Conservation (phyloP, 2,888 invertebrate species). For the Eudasyphora cyanicolor region DNA sequence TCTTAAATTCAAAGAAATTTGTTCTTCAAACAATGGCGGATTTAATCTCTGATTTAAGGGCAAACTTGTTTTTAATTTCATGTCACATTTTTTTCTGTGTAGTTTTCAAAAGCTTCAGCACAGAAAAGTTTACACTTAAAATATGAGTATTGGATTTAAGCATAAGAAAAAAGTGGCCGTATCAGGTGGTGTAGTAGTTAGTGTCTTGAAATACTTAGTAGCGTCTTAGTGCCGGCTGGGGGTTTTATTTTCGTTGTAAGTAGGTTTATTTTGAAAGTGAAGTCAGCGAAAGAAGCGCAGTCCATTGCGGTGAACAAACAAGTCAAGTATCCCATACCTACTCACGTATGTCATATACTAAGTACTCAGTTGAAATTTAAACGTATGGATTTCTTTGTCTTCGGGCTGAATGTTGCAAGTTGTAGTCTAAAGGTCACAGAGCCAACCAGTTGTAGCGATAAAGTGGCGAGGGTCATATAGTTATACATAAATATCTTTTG, state of each 20-base stretch:
- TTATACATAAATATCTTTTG: background rate
- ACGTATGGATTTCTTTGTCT: background rate
- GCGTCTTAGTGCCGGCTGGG: conserved; percentile 7
- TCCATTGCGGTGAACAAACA: background rate
- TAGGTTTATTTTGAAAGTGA: conserved; percentile 61
- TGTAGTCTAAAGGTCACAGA: background rate
- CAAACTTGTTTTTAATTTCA: too few relatives aligned
- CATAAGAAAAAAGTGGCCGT: conserved; percentile 21
- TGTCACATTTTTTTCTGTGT: background rate
- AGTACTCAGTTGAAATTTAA: background rate
- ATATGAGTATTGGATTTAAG: conserved; percentile 41
- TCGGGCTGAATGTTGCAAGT: background rate
- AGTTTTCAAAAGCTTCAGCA: background rate
- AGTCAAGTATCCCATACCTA: background rate
- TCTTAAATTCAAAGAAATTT: too few relatives aligned
- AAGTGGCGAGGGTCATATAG: background rate
- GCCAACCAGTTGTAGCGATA: background rate
- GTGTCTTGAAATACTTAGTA: conserved; percentile 37
- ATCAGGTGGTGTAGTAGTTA: conserved; percentile 58
- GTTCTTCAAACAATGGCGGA: too few relatives aligned
- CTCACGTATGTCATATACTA: too few relatives aligned
- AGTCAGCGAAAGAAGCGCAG: conserved; percentile 1
- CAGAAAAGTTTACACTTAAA: conserved; percentile 44
- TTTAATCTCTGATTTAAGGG: too few relatives aligned
- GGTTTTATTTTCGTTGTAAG: conserved; percentile 1